Evolutionary conservation across 2,113 vertebrate genomes (phyloP).

Genomic region (Miniopterus natalensis): DNA sequence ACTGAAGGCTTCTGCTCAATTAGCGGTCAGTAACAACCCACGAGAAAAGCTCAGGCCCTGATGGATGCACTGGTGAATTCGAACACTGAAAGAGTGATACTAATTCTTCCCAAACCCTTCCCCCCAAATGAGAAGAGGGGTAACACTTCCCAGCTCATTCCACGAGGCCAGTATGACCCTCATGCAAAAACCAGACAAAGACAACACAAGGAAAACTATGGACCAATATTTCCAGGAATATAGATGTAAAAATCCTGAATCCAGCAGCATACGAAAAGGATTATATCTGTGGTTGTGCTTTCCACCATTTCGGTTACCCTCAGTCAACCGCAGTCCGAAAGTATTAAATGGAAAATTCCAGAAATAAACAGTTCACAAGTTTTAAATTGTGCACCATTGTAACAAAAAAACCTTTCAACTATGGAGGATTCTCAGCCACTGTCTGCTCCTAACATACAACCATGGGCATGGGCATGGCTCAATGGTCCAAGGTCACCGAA

Average conservation of each 20-base stretch:
- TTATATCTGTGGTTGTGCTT: not conserved
- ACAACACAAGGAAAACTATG: not conserved
- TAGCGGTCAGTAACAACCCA: not conserved
- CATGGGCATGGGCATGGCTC: too few relatives aligned
- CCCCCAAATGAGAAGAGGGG: not conserved
- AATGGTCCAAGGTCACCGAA: too few relatives aligned
- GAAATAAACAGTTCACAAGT: not conserved
- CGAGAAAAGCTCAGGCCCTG: not conserved
- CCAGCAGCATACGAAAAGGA: not conserved
- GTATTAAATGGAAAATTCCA: not conserved
- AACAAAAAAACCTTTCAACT: not conserved
- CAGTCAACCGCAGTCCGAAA: not conserved
- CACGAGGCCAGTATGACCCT: not conserved
- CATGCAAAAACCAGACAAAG: not conserved
- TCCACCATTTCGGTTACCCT: not conserved
- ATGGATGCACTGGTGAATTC: not conserved
- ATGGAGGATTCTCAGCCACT: not conserved
- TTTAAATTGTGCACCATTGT: not conserved
- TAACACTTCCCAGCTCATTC: not conserved
- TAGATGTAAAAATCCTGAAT: not conserved
- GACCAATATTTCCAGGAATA: not conserved
- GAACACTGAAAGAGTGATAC: not conserved
- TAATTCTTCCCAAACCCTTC: not conserved
- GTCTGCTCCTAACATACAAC: too few relatives aligned
- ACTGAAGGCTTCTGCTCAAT: not conserved